phyloP scores from a whole-genome alignment of 2,888 invertebrate genomes.

The Ennomos fuscantarius region DNA sequence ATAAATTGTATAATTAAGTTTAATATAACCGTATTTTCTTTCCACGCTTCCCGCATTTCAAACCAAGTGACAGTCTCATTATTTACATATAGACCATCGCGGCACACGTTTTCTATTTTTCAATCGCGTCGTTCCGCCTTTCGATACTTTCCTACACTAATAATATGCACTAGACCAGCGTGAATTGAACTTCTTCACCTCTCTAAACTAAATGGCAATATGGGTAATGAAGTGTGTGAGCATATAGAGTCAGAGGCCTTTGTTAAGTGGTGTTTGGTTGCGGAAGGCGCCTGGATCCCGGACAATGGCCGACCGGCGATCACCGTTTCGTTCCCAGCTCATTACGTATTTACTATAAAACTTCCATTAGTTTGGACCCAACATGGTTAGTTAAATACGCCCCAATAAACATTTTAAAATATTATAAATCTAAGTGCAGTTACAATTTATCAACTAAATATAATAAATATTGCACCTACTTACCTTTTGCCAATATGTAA shows the following conservation, averaged over 20 bases:
- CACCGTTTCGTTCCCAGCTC: conserved; percentile 78
- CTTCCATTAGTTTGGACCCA: conserved; percentile 59
- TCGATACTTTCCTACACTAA: conserved; percentile 80
- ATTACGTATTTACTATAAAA: conserved; percentile 79
- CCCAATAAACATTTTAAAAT: conserved; percentile 10
- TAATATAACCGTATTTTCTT: background rate
- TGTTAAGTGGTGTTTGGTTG: conserved; percentile 60
- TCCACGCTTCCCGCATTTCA: conserved; percentile 46
- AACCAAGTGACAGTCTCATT: conserved; percentile 55
- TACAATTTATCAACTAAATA: too few species aligned
- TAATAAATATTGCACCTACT: too few species aligned
- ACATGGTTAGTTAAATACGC: conserved; percentile 4
- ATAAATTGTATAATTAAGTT: too few species aligned
- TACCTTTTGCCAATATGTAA: too few species aligned
- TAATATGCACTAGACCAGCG: conserved; percentile 54
- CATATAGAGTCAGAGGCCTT: conserved; percentile 62
- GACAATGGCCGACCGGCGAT: conserved; percentile 78
- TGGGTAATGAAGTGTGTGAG: conserved; percentile 53
- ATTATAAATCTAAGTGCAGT: background rate
- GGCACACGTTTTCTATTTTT: conserved; percentile 78
- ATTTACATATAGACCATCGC: conserved; percentile 66
- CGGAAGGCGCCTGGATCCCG: conserved; percentile 75
- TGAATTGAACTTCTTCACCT: conserved; percentile 52
- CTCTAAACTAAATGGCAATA: conserved; percentile 44
- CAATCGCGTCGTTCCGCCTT: conserved; percentile 79